Evolutionary conservation across 2,113 vertebrate genomes (phyloP).

Genomic region (Ictalurus punctatus): DNA sequence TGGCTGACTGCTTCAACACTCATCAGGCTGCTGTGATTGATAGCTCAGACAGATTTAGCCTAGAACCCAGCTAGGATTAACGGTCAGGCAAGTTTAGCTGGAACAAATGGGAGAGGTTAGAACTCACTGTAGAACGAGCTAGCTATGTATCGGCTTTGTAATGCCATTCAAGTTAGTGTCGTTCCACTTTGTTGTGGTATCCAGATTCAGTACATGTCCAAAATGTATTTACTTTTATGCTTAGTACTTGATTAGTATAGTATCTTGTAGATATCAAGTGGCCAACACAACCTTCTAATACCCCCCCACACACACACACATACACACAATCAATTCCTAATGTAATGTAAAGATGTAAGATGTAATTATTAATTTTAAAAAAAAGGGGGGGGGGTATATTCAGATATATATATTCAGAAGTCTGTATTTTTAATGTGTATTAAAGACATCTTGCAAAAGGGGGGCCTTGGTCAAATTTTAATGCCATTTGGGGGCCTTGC

Average conservation of each 20-base stretch:
- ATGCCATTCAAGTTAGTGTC: neutral
- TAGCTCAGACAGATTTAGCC: constrained; percentile 28
- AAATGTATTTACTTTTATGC: constrained; percentile 32
- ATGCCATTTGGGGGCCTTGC: no score
- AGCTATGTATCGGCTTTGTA: neutral
- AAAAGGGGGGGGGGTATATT: no score
- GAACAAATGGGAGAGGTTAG: constrained; percentile 37
- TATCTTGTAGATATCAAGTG: constrained; percentile 36
- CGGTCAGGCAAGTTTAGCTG: constrained; percentile 30
- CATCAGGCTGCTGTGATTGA: constrained; percentile 37
- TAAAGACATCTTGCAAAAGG: no score
- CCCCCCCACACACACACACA: no score
- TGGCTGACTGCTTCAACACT: constrained; percentile 31
- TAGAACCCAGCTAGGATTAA: constrained; percentile 45
- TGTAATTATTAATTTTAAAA: no score
- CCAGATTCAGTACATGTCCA: constrained; percentile 5
- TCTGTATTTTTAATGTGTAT: no score
- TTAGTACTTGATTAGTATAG: constrained; percentile 42
- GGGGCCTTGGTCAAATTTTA: no score
- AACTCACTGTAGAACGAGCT: neutral
- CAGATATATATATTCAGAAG: no score
- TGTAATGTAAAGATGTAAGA: no score
- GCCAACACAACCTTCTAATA: constrained; percentile 18
- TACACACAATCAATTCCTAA: no score
- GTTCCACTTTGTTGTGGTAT: constrained; percentile 10